Evolutionary conservation across 2,888 invertebrate genomes (phyloP).

Genomic region (Andrena hattorfiana): DNA sequence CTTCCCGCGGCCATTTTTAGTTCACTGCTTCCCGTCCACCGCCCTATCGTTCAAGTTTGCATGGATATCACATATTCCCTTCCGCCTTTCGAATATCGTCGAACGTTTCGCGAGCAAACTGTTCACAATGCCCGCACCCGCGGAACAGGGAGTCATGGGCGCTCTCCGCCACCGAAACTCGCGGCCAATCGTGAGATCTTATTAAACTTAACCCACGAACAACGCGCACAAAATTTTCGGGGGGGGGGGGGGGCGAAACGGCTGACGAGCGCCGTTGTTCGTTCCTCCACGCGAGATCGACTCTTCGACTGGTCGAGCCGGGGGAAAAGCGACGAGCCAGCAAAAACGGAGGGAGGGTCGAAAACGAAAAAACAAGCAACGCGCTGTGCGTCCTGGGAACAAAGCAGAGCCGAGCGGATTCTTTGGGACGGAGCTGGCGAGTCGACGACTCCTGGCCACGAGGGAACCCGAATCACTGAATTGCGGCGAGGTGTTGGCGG

Average conservation of each 20-base stretch:
- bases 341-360: not conserved
- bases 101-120: constrained; percentile 8
- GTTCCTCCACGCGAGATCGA: not conserved
- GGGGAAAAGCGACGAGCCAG: not conserved
- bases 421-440: constrained; percentile 7
- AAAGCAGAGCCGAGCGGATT: not conserved
- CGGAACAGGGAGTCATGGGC: not conserved
- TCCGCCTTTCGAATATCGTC: constrained; percentile 16
- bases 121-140: not conserved
- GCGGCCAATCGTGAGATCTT: not conserved
- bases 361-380: not conserved
- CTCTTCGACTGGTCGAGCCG: not conserved
- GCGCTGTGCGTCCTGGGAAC: not conserved
- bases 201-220: no score
- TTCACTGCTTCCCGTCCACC: constrained; percentile 4
- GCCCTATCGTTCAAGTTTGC: constrained; percentile 18
- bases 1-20: not conserved
- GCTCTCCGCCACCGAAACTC: not conserved
- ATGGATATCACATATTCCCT: constrained; percentile 16
- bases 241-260: no score
- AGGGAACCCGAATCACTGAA: constrained; percentile 36
- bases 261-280: no score
- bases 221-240: no score
- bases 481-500: constrained; percentile 17
- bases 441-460: not conserved